Base-by-base conservation (phyloP, 2,797 vertebrate genomes). In the Scleropages formosus region DNA sequence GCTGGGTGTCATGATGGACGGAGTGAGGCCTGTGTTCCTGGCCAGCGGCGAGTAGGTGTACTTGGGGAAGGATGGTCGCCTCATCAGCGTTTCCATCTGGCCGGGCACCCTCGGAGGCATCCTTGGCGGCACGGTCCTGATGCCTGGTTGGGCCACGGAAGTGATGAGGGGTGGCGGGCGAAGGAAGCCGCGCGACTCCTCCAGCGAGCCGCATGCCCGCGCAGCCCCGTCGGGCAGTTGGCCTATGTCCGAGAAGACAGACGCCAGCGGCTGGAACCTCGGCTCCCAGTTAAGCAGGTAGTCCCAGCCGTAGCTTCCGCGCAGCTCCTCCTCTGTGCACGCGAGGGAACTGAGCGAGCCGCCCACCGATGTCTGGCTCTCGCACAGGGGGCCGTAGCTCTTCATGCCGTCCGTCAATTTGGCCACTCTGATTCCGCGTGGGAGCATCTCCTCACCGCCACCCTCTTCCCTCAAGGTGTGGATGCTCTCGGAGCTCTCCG, bases 91-190 rank as follows among this genome's bases (percentile, higher is more conserved):
- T 39, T 81, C 80, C 22, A 79, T 71, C 46, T 78, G 39, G 72
- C 81, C 89, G 47, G 81, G 81, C 31, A 79, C 72, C 12, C 76
- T 82, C 0, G 79, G 77, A 60, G 92, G 92, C 88, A 94, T 93
- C 81, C 87, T 87, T 15, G 95, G 90, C 15, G 92, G 93, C 10
- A 96, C 92, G 11, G 94, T 92, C 82, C 93, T 92, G 82, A 97
- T 84, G 71, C 94, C 96, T 51, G 94, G 90, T 73, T 96, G 95
- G 70, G 94, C 95, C 77, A 96, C 84, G 18, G 93, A 93, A 0
- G 94, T 96, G 82, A 98, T 93, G 76, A 98, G 90, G 64, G 95
- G 95, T 0, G 95, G 95, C 20, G 93, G 95, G 16, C 93, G 88
- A 88, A 94, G 91, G 76, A 92, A 89, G 74, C 89, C 88, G 74